phyloP scores from a whole-genome alignment of 2,113 vertebrate genomes.

The Chlorodrepanis virens region DNA sequence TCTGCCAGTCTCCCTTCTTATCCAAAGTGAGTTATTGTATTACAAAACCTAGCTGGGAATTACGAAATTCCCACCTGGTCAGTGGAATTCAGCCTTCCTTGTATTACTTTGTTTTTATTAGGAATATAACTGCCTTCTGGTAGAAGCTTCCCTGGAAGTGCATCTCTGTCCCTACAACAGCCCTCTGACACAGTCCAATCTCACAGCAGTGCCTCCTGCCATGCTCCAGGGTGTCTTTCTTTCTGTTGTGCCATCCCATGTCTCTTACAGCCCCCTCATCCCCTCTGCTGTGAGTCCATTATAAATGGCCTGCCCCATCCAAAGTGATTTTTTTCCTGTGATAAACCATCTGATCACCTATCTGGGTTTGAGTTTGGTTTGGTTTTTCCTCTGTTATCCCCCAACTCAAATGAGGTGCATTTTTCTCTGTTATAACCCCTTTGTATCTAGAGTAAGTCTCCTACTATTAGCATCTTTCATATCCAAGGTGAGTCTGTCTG shows the following conservation, averaged over 20 bases:
- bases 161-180: background rate
- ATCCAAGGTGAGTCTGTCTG: slow-evolving; percentile 47
- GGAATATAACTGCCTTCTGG: background rate
- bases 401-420: slow-evolving; percentile 11
- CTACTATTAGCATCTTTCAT: slow-evolving; percentile 58
- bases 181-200: background rate
- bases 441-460: background rate
- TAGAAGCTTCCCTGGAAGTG: background rate
- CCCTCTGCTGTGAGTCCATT: background rate
- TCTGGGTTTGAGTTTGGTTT: background rate
- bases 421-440: slow-evolving; percentile 21
- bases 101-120: background rate
- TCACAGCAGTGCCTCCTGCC: background rate
- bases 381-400: background rate
- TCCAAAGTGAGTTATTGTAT: background rate
- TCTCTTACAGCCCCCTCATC: background rate
- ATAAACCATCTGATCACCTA: slow-evolving; percentile 6
- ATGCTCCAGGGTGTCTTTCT: background rate
- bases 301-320: background rate
- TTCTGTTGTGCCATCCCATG: background rate
- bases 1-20: background rate
- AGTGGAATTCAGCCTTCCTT: background rate
- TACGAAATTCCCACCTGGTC: background rate
- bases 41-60: background rate
- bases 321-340: background rate